These are phyloP conservation scores for Colletes collaris DNA, from an alignment of 2,888 invertebrate species.

Conservation along the genomic window DNA sequence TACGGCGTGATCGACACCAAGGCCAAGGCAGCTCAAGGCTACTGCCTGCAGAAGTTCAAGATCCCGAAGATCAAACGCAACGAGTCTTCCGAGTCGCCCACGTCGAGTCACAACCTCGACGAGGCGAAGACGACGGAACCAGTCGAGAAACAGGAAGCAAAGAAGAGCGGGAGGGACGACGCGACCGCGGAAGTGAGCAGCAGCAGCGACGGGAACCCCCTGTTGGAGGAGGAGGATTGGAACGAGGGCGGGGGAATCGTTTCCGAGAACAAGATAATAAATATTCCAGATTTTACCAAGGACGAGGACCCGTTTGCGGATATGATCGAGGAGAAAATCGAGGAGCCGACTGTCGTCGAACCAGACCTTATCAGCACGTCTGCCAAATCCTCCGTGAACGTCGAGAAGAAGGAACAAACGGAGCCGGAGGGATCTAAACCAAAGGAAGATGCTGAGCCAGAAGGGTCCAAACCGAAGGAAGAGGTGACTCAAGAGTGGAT, in stretches of 20 bases:
- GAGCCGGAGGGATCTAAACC: conserved; percentile 50
- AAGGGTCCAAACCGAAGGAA: conserved; percentile 62
- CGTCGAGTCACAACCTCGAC: conserved; percentile 18
- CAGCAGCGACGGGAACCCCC: conserved; percentile 63
- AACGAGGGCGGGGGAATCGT: conserved; percentile 11
- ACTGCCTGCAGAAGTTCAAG: conserved; percentile 84
- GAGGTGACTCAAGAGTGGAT: conserved; percentile 76
- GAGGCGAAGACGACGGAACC: conserved; percentile 30
- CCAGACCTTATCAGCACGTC: conserved; percentile 29
- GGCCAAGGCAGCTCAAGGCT: conserved; percentile 82
- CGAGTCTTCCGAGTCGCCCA: conserved; percentile 64
- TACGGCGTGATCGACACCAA: conserved; percentile 82
- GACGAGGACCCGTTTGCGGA: conserved; percentile 9
- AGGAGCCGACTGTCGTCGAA: conserved; percentile 25
- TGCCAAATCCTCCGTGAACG: neutral
- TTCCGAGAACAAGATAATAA: conserved; percentile 5
- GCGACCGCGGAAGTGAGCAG: conserved; percentile 69
- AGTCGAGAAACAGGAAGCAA: conserved; percentile 6
- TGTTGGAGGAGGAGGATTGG: conserved; percentile 43
- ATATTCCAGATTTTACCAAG: neutral
- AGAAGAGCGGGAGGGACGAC: conserved; percentile 30
- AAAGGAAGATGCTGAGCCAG: conserved; percentile 46
- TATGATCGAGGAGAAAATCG: conserved; percentile 12
- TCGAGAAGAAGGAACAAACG: conserved; percentile 31
- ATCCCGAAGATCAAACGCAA: conserved; percentile 84